Base-by-base conservation (phyloP, 2,888 invertebrate genomes). In the Deilephila elpenor region DNA sequence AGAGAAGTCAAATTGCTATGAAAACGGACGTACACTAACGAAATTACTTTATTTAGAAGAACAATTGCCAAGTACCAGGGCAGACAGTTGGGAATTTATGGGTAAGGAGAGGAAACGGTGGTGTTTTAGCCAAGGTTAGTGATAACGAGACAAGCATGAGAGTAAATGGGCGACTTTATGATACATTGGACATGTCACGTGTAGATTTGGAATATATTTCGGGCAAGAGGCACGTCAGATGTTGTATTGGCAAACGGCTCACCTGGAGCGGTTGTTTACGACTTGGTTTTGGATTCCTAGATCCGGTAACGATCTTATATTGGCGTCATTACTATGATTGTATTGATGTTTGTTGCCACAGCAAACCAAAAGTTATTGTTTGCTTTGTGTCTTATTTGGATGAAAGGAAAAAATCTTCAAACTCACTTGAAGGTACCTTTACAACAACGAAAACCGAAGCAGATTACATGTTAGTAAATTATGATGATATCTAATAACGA, bases 91-190 rank as follows among this genome's bases (percentile, higher is more conserved):
- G 37, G 20, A 64, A 64, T 64, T 64, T 37, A 64, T 64, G 3
- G 20, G 20, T 64, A 64, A 20, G 20, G 20, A 37, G 37, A 64
- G n/a, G 44, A 64, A 44, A 37, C 11, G 20, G 20, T 5, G n/a
- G 20, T 20, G 37, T 44, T 64, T 64, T 44, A 20, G 64, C 64
- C n/a, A 44, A 44, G 64, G 64, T 64, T 20, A 20, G n/a, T 29
- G 75, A 71, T 79, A 80, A 80, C 74, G 78, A 80, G 81, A 81
- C 79, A 80, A 74, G 73, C 71, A 76, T 61, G 34, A 34, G 78
- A 77, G 76, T 81, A 80, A 80, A 80, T 81, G 76, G 76, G 75
- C 70, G 74, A 56, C 70, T 75, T 70, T 74, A 60, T 79, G 78
- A 81, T 81, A 79, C 71, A 71, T 61, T 73, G 74, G 59, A 44